Base-by-base conservation (phyloP, 2,113 vertebrate genomes). In the Thalassarche chlororhynchos region DNA sequence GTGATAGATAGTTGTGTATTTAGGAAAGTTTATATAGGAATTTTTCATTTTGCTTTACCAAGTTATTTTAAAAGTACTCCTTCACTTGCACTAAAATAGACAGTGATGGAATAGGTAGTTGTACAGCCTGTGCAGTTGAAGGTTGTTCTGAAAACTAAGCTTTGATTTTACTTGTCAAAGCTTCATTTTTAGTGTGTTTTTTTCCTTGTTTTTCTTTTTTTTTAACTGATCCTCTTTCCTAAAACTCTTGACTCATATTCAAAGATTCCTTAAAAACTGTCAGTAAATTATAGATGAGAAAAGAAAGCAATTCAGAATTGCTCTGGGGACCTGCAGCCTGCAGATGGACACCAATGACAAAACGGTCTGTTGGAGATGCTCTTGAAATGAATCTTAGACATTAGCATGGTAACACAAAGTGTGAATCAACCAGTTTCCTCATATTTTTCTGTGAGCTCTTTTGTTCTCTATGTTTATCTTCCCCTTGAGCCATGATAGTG, bases 101-200 rank as follows among this genome's bases (percentile, higher is more conserved):
- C 17, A 62, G 36, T 40, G 42, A 70, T 89, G 47, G 55, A 81
- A 70, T 32, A 81, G 19, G 49, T 61, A 29, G 62, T 58, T 83
- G n/a, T 54, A 19, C n/a, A 78, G 24, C 40, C 40, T 49, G 7
- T 77, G 31, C 52, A 77, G 7, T 4, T 91, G 76, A 93, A 95
- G 51, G 17, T 28, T 74, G 18, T 83, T 96, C 86, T 90, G 81
- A 79, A 92, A 96, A 93, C 51, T 82, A 60, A 87, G 69, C 70
- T 96, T 94, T 92, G 72, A 58, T 90, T 89, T 90, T 75, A 52
- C 46, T 77, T 96, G 83, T 92, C 76, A 92, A 75, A 94, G 2
- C 36, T 92, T 93, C 40, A 62, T 80, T 84, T 93, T 85, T 62
- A 51, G 12, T 14, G 8, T 74, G n/a, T 10, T 36, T 87, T 86